phyloP scores from a whole-genome alignment of 2,888 invertebrate species.

The Nemurella pictetii region DNA sequence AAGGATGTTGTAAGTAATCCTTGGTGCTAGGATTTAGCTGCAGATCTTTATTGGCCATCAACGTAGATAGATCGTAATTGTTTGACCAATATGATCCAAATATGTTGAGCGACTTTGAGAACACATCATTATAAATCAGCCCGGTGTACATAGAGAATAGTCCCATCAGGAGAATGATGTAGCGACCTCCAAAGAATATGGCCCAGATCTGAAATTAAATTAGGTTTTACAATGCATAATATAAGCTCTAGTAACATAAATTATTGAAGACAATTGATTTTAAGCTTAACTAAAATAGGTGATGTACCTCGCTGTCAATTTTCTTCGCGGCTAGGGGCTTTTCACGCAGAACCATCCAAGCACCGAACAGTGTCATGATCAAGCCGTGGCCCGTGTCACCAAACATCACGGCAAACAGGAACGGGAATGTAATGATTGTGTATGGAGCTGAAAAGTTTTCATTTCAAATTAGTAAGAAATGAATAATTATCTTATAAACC shows the following conservation, averaged over 20 bases:
- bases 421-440: constrained; percentile 96
- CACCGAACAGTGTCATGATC: constrained; percentile 88
- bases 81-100: constrained; percentile 67
- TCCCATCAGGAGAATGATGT: constrained; percentile 79
- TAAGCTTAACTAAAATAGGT: not conserved
- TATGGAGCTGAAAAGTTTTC: constrained; percentile 78
- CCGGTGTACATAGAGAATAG: constrained; percentile 78
- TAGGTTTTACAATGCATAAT: not conserved
- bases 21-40: constrained; percentile 55
- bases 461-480: not conserved
- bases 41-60: constrained; percentile 49
- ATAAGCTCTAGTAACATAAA: not conserved
- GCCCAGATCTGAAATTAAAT: constrained; percentile 63
- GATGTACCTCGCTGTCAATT: constrained; percentile 78
- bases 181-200: constrained; percentile 76
- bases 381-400: constrained; percentile 96
- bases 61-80: constrained; percentile 51
- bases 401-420: constrained; percentile 98
- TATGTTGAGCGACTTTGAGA: constrained; percentile 73
- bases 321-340: constrained; percentile 86
- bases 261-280: not conserved
- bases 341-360: constrained; percentile 94
- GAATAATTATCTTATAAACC: too few species aligned
- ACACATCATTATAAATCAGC: constrained; percentile 77
- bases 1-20: constrained; percentile 58